These are phyloP conservation scores for Parazoanthus darwini DNA, from an alignment of 92 coral and sea anemone genomes.

Conservation along the genomic window DNA sequence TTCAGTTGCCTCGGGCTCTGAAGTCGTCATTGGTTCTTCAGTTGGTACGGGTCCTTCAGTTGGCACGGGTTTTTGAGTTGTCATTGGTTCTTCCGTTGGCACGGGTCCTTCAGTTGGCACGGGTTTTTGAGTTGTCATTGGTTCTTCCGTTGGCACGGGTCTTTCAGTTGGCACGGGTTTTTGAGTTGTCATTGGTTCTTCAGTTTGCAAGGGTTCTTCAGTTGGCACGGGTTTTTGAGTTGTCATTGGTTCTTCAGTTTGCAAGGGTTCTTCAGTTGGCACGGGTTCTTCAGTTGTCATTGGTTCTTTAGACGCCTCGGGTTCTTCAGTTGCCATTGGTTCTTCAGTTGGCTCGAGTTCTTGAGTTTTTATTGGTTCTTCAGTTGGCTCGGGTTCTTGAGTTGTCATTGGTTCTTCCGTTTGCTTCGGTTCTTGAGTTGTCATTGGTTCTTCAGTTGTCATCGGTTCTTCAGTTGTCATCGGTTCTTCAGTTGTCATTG, in stretches of 20 bases:
- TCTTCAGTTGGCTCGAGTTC: too few relatives aligned
- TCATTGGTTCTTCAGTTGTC: background rate
- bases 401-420: background rate
- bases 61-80: background rate
- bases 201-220: background rate
- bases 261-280: background rate
- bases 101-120: background rate
- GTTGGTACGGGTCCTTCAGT: background rate
- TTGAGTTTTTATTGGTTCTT: too few relatives aligned
- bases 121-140: background rate
- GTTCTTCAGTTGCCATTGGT: too few relatives aligned
- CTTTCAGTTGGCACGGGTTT: background rate
- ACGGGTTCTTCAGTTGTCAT: background rate
- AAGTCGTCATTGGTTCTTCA: background rate
- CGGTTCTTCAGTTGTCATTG: background rate
- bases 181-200: background rate
- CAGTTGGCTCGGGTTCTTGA: background rate
- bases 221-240: background rate
- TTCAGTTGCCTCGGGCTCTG: background rate
- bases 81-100: background rate
- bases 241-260: background rate
- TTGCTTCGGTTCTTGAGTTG: background rate
- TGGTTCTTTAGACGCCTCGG: background rate
- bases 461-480: background rate
- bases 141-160: background rate